Conservation (phyloP, 2,888 invertebrate species). For the Alloplasta piceator region DNA sequence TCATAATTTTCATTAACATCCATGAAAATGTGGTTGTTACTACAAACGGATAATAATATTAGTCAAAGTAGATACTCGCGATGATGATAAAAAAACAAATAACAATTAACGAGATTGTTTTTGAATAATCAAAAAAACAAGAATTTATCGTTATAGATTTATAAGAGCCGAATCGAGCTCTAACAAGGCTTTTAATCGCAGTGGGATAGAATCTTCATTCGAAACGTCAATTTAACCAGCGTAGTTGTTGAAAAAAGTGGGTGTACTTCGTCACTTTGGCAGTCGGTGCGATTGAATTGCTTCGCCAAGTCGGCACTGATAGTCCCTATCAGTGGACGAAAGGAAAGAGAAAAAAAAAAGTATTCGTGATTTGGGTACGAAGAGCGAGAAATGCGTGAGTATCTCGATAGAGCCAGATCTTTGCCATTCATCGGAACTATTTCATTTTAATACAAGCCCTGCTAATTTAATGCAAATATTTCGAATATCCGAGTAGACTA, state of each 20-base stretch:
- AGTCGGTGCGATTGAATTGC: slow-evolving; percentile 66
- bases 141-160: background rate
- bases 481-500: slow-evolving; percentile 48
- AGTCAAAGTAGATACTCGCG: slow-evolving; percentile 30
- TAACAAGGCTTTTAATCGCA: background rate
- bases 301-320: slow-evolving; percentile 63
- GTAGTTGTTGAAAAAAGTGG: slow-evolving; percentile 75
- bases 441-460: too few relatives aligned
- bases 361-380: slow-evolving; percentile 40
- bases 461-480: slow-evolving; percentile 7
- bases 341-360: slow-evolving; percentile 12
- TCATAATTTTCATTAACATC: slow-evolving; percentile 5
- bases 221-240: slow-evolving; percentile 49
- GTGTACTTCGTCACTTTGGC: slow-evolving; percentile 75
- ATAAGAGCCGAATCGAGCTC: background rate
- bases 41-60: slow-evolving; percentile 9
- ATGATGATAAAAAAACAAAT: background rate
- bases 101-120: background rate
- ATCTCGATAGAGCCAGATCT: slow-evolving; percentile 1
- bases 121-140: background rate
- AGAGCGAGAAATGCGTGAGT: slow-evolving; percentile 64
- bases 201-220: background rate
- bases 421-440: too few relatives aligned
- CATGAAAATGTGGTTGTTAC: slow-evolving; percentile 34
- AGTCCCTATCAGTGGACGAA: slow-evolving; percentile 44